Percentiles rank a stretch among this genome's conserved stretches.
Conservation (phyloP, 2,888 invertebrate genomes). For the Dryobota labecula region DNA sequence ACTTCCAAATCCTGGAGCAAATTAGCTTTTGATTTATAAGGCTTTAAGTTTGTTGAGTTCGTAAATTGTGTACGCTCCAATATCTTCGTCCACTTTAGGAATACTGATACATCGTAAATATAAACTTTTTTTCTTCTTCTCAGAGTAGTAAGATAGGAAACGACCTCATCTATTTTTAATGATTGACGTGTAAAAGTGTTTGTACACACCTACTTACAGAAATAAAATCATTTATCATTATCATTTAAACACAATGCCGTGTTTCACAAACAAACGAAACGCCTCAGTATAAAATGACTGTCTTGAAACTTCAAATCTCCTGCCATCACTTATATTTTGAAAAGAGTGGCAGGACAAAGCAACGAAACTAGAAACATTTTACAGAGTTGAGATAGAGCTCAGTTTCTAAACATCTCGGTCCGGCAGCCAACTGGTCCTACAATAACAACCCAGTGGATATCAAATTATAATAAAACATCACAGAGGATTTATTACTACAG, state of each 20-base stretch:
- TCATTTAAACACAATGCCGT: constrained; percentile 31
- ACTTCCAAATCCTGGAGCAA: constrained; percentile 84
- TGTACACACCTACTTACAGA: too few relatives aligned
- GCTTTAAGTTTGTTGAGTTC: constrained; percentile 77
- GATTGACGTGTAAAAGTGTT: too few relatives aligned
- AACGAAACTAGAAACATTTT: constrained; percentile 34
- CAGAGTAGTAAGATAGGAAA: too few relatives aligned
- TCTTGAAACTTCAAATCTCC: constrained; percentile 15
- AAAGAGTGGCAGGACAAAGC: constrained; percentile 11
- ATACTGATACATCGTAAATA: constrained; percentile 57
- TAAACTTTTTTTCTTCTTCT: too few relatives aligned
- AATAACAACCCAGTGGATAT: constrained; percentile 57
- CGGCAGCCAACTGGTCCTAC: constrained; percentile 46
- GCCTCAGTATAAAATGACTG: constrained; percentile 4
- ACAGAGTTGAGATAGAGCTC: constrained; percentile 29
- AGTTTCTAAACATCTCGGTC: constrained; percentile 21
- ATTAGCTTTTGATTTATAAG: constrained; percentile 88
- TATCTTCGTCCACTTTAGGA: constrained; percentile 51
- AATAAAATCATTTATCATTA: too few relatives aligned
- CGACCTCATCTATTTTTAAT: too few relatives aligned
- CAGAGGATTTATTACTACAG: constrained; percentile 53
- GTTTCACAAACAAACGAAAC: constrained; percentile 31
- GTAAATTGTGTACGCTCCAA: constrained; percentile 59
- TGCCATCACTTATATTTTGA: constrained; percentile 15
- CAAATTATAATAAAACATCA: constrained; percentile 60